Evolutionary conservation across 2,888 invertebrate genomes (phyloP).

Genomic region (Rhagonycha fulva): DNA sequence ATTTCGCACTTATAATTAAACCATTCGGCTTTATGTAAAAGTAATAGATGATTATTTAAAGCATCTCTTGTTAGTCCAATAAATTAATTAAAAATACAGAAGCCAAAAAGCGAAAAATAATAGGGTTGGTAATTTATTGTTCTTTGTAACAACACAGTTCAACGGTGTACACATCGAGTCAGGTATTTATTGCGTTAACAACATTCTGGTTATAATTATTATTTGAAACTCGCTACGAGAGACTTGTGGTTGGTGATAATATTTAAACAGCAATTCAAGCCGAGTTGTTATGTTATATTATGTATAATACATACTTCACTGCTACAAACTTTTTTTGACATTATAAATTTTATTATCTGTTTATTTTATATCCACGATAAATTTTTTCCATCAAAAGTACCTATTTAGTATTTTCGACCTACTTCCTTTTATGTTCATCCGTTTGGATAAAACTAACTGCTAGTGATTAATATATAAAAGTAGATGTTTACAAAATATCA

Average conservation of each 20-base stretch:
- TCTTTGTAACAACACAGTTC: background rate
- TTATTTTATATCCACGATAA: background rate
- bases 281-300: background rate
- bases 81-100: background rate
- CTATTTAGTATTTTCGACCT: slow-evolving; percentile 4
- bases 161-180: background rate
- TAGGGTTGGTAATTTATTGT: background rate
- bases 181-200: slow-evolving; percentile 19
- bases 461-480: background rate
- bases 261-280: slow-evolving; percentile 13
- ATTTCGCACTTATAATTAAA: background rate
- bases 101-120: background rate
- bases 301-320: background rate
- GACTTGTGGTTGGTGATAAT: slow-evolving; percentile 13
- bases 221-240: background rate
- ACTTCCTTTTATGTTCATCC: slow-evolving; percentile 11
- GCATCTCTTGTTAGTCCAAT: background rate
- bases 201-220: slow-evolving; percentile 18
- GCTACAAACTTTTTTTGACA: background rate
- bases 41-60: background rate
- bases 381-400: background rate
- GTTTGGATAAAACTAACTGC: slow-evolving; percentile 10
- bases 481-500: background rate
- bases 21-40: background rate
- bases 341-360: background rate